Evolutionary conservation across 2,888 invertebrate species (phyloP).

Genomic region (Campoplex nolae): DNA sequence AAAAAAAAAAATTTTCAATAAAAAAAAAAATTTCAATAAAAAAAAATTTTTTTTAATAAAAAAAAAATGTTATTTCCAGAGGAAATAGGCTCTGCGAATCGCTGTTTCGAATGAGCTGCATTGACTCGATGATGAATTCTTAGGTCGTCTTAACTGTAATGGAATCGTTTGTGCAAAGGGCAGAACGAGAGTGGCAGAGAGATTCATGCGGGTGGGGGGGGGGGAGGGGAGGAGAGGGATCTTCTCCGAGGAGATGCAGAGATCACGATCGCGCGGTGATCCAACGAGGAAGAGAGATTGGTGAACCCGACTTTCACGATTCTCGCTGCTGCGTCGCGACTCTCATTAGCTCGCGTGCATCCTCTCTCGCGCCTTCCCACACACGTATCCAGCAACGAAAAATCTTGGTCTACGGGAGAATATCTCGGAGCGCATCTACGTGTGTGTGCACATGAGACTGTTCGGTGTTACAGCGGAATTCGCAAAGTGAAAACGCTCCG

Average conservation of each 20-base stretch:
- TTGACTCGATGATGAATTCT: neutral
- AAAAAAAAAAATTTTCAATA: too few relatives aligned
- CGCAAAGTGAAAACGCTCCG: conserved; percentile 36
- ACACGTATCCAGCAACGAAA: neutral
- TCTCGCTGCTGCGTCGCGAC: conserved; percentile 50
- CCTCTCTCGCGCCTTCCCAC: neutral
- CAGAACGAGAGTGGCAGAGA: neutral
- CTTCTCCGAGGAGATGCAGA: conserved; percentile 41
- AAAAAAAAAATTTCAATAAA: too few relatives aligned
- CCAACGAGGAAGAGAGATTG: conserved; percentile 42
- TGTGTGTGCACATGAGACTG: neutral
- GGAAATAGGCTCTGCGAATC: neutral
- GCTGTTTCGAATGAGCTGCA: neutral
- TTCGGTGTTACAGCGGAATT: neutral
- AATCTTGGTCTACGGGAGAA: neutral
- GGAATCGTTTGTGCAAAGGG: neutral
- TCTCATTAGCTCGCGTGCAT: conserved; percentile 18
- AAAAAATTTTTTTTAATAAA: too few relatives aligned
- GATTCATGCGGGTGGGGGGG: conserved; percentile 8
- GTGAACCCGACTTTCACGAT: conserved; percentile 63
- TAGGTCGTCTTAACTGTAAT: neutral
- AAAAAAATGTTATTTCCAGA: neutral
- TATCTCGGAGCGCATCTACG: neutral
- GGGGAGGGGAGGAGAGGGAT: neutral
- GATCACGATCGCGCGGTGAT: conserved; percentile 54